Percentiles rank a stretch among this genome's conserved stretches.
phyloP scores from a whole-genome alignment of 2,113 vertebrate genomes.

The Alexandromys fortis region DNA sequence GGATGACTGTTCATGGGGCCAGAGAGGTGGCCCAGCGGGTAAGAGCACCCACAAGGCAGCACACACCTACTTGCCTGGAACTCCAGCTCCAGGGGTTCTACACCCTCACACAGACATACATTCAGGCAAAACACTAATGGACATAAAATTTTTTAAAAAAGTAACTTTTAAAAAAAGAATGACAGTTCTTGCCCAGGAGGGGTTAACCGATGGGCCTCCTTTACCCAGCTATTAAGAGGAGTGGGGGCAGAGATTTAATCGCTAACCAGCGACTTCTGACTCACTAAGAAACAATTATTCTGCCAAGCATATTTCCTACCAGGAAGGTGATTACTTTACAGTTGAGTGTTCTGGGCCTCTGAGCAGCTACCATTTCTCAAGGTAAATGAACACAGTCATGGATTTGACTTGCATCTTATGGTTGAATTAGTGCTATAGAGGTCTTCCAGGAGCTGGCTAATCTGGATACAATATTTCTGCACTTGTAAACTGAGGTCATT shows the following conservation, averaged over 20 bases:
- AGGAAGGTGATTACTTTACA: slow-evolving; percentile 66
- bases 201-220: slow-evolving; percentile 3
- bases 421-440: slow-evolving; percentile 17
- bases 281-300: slow-evolving; percentile 58
- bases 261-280: slow-evolving; percentile 6
- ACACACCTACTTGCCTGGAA: neutral
- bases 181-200: neutral
- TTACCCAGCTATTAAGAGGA: neutral
- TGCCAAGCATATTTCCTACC: slow-evolving; percentile 62
- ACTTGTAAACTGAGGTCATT: slow-evolving; percentile 22
- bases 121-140: too few relatives aligned
- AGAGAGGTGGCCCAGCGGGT: too few relatives aligned
- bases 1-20: too few relatives aligned
- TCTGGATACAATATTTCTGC: slow-evolving; percentile 32
- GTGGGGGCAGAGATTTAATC: slow-evolving; percentile 4
- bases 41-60: too few relatives aligned
- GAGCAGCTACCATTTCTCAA: slow-evolving; percentile 52
- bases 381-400: slow-evolving; percentile 59
- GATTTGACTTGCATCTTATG: slow-evolving; percentile 46
- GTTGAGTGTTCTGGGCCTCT: slow-evolving; percentile 61
- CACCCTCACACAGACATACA: too few relatives aligned
- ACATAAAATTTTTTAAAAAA: too few relatives aligned
- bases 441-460: slow-evolving; percentile 17
- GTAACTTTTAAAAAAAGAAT: neutral
- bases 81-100: neutral